Evolutionary conservation across 2,888 invertebrate species (phyloP), one percentile per base, ranked within the genome.

Genomic region (Thereva unica): DNA sequence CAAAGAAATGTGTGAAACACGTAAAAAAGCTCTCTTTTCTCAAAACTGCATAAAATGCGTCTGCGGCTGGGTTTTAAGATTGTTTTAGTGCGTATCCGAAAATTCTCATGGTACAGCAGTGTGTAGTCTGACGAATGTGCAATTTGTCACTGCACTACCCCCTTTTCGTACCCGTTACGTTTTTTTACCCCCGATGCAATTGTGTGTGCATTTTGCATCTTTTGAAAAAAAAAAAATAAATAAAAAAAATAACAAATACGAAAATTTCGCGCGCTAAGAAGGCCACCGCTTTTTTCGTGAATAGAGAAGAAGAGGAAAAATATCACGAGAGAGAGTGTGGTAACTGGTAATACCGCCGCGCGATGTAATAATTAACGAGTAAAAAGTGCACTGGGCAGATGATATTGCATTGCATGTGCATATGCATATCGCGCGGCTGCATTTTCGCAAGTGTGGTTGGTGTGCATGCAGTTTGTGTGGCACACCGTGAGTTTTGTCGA

Each of bases 81-180:
- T 59, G 59, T 59, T 59, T 59, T 59, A 59, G 59, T 59, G 59
- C 59, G 59, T 59, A 38, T 42, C 59, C 59, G 49, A 49, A 59
- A 55, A 59, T 44, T 23, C 23, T n/a, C 23, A 44, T 45, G 57
- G n/a, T 57, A 41, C 55, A 55, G 41, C 41, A 12, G 55, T 41
- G 9, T 52, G 37, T 37, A n/a, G n/a, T n/a, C n/a, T n/a, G n/a
- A 38, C 38, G 54, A 8, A 8, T 53, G n/a, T n/a, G 38, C 37
- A 38, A 7, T 42, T 4, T n/a, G 4, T n/a, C 42, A 42, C 8
- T 42, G n/a, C n/a, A 42, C n/a, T 9, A n/a, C 7, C 8, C n/a
- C 8, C n/a, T 42, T n/a, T 23, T 23, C 23, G 23, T 2, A 23
- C 23, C 23, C 23, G 23, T 23, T 23, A 23, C 23, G 1, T 23